Percentiles rank a stretch among this genome's conserved stretches.
These are phyloP conservation scores for Crossaster papposus DNA, from an alignment of 53 echinoderm and acorn worm species.

Conservation along the genomic window DNA sequence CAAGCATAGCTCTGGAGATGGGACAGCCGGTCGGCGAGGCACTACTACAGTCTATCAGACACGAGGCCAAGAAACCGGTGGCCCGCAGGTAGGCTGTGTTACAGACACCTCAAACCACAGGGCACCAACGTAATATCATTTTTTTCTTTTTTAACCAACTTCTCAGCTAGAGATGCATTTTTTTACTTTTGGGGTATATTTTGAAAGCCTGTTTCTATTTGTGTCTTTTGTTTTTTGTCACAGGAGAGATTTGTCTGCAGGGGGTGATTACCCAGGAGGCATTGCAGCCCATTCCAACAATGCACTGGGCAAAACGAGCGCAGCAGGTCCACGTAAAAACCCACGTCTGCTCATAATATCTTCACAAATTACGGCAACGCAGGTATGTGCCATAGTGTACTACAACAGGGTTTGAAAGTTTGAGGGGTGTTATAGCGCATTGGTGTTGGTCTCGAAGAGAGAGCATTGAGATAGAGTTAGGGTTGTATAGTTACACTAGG, in stretches of 20 bases:
- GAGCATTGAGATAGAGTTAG: too few species aligned
- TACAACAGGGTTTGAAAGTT: too few species aligned
- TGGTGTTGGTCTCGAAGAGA: too few species aligned
- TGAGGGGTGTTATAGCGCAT: too few species aligned
- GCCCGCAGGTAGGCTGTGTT: slow-evolving; percentile 68
- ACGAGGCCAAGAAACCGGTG: slow-evolving; percentile 69
- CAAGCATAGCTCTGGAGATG: slow-evolving; percentile 71
- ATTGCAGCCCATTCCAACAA: slow-evolving; percentile 37
- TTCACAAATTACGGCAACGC: slow-evolving; percentile 69
- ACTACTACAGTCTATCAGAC: slow-evolving; percentile 58
- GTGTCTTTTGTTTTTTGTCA: not conserved
- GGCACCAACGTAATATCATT: too few species aligned
- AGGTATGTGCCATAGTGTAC: slow-evolving; percentile 40
- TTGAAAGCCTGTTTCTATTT: not conserved
- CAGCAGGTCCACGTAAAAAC: slow-evolving; percentile 11
- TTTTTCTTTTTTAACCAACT: too few species aligned
- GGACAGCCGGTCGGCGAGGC: slow-evolving; percentile 52
- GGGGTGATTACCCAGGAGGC: slow-evolving; percentile 76
- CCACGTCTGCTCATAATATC: slow-evolving; percentile 69
- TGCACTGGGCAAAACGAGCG: slow-evolving; percentile 35
- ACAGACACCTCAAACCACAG: not conserved
- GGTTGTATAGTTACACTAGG: too few species aligned
- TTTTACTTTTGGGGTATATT: too few species aligned
- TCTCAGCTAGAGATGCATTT: too few species aligned
- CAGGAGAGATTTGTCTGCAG: slow-evolving; percentile 90